Evolutionary conservation across 2,113 vertebrate species (phyloP), one percentile per base, ranked within the genome.

Genomic region (Thermophis baileyi): DNA sequence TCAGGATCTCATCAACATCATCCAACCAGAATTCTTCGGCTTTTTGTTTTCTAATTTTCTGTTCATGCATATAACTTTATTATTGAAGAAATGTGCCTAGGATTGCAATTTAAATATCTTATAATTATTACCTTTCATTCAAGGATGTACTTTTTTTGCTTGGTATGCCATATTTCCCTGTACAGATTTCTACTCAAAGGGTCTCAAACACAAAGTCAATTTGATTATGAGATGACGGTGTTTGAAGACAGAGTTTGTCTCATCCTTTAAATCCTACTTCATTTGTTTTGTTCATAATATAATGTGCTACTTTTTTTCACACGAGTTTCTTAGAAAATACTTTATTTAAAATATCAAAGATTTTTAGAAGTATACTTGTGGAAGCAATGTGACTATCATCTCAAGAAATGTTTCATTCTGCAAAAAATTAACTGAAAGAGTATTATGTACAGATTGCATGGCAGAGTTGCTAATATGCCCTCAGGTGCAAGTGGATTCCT

Each of bases 321-420:
- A 25, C 5, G 6, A 87, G 27, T 50, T 87, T 89, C 54, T 40
- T 54, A n/a, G 81, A 57, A 74, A 92, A 47, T 18, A n/a, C 3
- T 87, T 91, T 91, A 22, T 89, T 92, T 92, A 69, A 92, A 53
- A 88, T 53, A 47, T 30, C 55, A 86, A 53, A 53, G 3, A 54
- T 35, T 20, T 53, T 14, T 10, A 46, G 63, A 47, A 14, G 20
- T 46, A 11, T 88, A 44, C 1, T 47, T 16, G 51, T 44, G 57
- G 1, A 92, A 89, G 16, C 24, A 47, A 35, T 27, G 40, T 44
- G 54, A 54, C 35, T 27, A 88, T 54, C 12, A 74, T 27, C 1
- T 40, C 14, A 35, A 63, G 54, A 85, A 46, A 51, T 10, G 27
- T 14, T 50, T 91, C 30, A 85, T 63, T 92, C n/a, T 92, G 55